These are phyloP conservation scores for Butorides virescens DNA, from an alignment of 2,113 vertebrate genomes.

Conservation along the genomic window DNA sequence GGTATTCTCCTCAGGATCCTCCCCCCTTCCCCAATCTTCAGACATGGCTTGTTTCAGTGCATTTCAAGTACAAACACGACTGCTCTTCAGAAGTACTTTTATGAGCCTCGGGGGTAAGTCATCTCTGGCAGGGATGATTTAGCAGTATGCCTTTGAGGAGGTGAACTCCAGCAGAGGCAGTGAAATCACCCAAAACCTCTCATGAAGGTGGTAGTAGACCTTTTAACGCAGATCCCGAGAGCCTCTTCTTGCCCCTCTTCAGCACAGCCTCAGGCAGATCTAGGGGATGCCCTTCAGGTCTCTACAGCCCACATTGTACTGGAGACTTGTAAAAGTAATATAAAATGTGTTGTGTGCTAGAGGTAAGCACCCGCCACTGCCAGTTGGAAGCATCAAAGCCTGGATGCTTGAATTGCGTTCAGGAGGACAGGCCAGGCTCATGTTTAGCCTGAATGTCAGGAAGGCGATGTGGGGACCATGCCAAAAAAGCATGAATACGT, in stretches of 20 bases:
- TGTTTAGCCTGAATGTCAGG: neutral
- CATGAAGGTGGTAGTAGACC: neutral
- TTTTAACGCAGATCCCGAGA: neutral
- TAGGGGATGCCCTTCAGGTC: neutral
- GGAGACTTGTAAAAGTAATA: neutral
- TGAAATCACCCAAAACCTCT: neutral
- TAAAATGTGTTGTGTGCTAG: neutral
- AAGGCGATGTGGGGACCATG: neutral
- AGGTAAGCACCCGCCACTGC: neutral
- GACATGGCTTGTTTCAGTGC: neutral
- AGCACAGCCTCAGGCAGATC: neutral
- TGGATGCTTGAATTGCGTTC: neutral
- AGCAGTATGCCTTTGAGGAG: conserved; percentile 13
- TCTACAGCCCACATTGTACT: neutral
- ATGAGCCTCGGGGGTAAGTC: conserved; percentile 47
- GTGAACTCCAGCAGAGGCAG: neutral
- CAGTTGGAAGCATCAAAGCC: neutral
- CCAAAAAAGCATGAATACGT: fast-evolving
- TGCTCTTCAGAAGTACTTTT: conserved; percentile 22
- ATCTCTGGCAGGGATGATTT: conserved; percentile 38
- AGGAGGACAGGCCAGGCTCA: neutral
- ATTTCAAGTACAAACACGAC: neutral
- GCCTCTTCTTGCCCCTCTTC: neutral
- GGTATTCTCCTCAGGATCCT: neutral
- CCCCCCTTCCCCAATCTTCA: neutral